Base-by-base conservation (phyloP, 2,113 vertebrate genomes). In the Crotalus viridis region DNA sequence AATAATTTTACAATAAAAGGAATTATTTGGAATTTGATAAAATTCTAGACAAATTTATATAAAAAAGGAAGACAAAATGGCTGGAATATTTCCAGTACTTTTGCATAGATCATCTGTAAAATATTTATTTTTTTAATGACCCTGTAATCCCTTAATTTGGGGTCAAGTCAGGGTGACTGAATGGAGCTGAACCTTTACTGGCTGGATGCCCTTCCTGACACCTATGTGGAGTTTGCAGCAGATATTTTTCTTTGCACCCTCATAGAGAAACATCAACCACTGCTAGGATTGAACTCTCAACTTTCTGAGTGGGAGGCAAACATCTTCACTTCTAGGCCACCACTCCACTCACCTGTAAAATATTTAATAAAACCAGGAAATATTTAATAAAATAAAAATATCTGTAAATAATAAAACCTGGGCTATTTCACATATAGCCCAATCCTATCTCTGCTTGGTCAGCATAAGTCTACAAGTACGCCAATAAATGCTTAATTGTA, bases 1-100 rank as follows among this genome's bases (percentile, higher is more conserved):
- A 96, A 95, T 96, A 97, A 95, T 10, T 5, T 89, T 57, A 93
- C 87, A 95, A 87, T 89, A 91, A 95, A 96, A 96, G 85, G 51
- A 95, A 94, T 96, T 56, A 89, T 93, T 91, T 95, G 94, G 94
- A 85, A 89, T 96, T 22, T 69, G 90, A 93, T 93, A 92, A 89
- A 61, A 94, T 92, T 28, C 28, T 93, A 87, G 87, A 81, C 90
- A 93, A 94, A 21, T 61, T 2, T 28, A 17, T 74, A 43, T 28
- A 10, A 56, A 39, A 57, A 86, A 51, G 54, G 93, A 93, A 55
- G 91, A 12, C 24, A 64, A 64, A 64, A 64, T n/a, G 5, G 93
- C 87, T 61, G 88, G 57, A 94, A 10, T 0, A 39, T 89, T 94
- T 96, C 91, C 88, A 85, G 22, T 26, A 81, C 33, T 10, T 87